Conservation (phyloP, 2,797 vertebrate genomes). For the Monodelphis domestica region DNA sequence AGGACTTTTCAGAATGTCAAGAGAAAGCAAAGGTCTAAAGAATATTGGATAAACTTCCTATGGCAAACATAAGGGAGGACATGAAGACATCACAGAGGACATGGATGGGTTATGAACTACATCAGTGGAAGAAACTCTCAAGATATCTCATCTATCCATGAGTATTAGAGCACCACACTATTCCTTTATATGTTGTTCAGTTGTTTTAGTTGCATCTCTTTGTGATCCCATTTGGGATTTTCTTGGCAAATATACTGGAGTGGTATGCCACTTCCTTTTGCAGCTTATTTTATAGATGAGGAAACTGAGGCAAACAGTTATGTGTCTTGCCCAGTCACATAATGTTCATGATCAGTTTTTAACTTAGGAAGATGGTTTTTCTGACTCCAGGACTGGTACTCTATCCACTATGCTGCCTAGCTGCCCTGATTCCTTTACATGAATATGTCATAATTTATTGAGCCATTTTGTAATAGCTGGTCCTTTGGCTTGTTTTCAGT, state of each 20-base stretch:
- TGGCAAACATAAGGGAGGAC: background rate
- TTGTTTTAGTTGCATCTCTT: no score
- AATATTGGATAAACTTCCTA: background rate
- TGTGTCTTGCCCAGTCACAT: no score
- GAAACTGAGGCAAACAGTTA: no score
- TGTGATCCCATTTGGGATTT: no score
- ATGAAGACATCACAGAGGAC: background rate
- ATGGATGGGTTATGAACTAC: background rate
- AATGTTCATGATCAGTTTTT: no score
- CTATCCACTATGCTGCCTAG: no score
- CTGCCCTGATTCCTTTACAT: no score
- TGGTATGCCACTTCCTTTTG: no score
- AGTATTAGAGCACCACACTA: background rate
- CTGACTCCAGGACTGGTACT: no score
- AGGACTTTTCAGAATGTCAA: background rate
- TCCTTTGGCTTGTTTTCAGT: background rate
- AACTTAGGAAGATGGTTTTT: no score
- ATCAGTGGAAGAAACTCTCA: background rate
- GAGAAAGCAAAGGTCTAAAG: background rate
- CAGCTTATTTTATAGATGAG: no score
- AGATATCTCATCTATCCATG: background rate
- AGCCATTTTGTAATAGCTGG: background rate
- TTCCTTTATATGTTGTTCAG: background rate
- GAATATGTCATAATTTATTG: background rate
- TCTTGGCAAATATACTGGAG: no score